Evolutionary conservation across 2,888 invertebrate genomes (phyloP), one percentile per base, ranked within the genome.

Genomic region (Aphidoletes aphidimyza): DNA sequence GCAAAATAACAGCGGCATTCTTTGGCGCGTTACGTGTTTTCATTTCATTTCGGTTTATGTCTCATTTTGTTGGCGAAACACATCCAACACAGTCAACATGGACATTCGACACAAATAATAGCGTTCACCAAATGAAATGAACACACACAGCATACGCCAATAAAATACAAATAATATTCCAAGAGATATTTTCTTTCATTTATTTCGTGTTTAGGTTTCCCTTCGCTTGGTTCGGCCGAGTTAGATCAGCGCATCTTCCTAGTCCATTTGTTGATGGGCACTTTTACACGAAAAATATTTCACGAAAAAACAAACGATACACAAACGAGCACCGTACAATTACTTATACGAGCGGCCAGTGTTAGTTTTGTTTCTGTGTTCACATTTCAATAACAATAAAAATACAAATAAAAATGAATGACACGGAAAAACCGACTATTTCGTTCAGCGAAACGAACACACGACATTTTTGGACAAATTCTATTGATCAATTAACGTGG

Each of bases 1-100:
- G 30, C 69, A 69, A 69, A 69, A 30, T 30, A 69, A 69, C 69
- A 69, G 69, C n/a, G 69, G 34, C 14, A 30, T 69, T 69, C 14
- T 14, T 69, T 69, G 69, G 69, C 34, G 34, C 69, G 69, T 69
- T 69, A 69, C 69, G 69, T 69, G 69, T 69, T 30, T 69, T 69
- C 69, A 69, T 69, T 69, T 69, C 30, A 30, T 14, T 8, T 11
- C 69, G 22, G 26, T 69, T 69, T 69, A 69, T 14, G 69, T 69
- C 34, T 69, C 69, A 69, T 69, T 69, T 69, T 34, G 2, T 9
- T 54, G 34, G 69, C 3, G 14, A 69, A 30, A 69, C 69, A 14
- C 69, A 54, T 6, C 69, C 22, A 26, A 54, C 54, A 47, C 47
- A 9, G 19, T 47, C 54, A 69, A 69, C 69, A 69, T 30, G 30